phyloP scores from a whole-genome alignment of 2,113 vertebrate species.

The Trichechus manatus region DNA sequence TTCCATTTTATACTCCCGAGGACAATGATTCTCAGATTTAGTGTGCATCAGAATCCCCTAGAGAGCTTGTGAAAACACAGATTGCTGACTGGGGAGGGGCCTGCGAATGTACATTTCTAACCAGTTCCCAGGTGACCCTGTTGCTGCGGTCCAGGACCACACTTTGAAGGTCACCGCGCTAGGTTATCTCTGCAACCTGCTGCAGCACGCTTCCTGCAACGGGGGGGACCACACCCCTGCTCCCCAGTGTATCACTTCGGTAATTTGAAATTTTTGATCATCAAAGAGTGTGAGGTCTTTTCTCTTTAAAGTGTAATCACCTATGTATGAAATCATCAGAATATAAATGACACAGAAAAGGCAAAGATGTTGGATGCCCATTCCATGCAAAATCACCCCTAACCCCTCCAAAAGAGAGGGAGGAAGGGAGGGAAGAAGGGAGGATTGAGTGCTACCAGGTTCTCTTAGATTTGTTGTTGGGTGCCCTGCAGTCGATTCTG shows the following conservation, averaged over 20 bases:
- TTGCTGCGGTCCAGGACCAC: not conserved
- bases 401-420: not conserved
- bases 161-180: not conserved
- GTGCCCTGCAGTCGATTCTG: not conserved
- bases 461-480: not conserved
- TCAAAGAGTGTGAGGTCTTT: constrained; percentile 59
- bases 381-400: not conserved
- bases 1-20: not conserved
- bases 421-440: not conserved
- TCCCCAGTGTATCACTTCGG: not conserved
- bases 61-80: not conserved
- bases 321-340: constrained; percentile 68
- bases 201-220: not conserved
- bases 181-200: not conserved
- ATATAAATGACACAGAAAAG: constrained; percentile 68
- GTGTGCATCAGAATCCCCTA: not conserved
- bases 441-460: not conserved
- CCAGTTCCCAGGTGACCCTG: not conserved
- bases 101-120: not conserved
- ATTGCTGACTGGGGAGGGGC: not conserved
- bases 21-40: not conserved
- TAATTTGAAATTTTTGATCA: constrained; percentile 54
- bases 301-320: constrained; percentile 71
- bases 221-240: not conserved
- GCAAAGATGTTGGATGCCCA: constrained; percentile 35